Percentiles rank a stretch among this genome's conserved stretches.
phyloP scores from a whole-genome alignment of 2,113 vertebrate genomes.

The Parus major region DNA sequence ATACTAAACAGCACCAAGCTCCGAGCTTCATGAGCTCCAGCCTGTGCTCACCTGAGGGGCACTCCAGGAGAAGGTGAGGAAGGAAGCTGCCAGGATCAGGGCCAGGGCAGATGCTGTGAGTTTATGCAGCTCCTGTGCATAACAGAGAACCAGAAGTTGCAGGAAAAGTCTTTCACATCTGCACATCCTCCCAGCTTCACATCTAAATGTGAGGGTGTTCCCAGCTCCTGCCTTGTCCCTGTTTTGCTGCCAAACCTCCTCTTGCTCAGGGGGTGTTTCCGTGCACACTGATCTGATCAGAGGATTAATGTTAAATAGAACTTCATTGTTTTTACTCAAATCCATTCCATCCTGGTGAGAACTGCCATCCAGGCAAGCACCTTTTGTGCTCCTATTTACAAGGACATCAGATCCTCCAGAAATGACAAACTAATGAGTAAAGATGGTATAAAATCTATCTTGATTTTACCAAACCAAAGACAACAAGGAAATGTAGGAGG shows the following conservation, averaged over 20 bases:
- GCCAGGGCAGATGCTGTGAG: conserved; percentile 65
- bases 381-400: not conserved
- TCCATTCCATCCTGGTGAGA: not conserved
- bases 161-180: not conserved
- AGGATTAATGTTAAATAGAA: not conserved
- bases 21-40: not conserved
- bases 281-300: not conserved
- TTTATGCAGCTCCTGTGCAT: conserved; percentile 73
- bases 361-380: not conserved
- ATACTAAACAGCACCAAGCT: not conserved
- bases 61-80: conserved; percentile 73
- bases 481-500: not conserved
- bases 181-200: not conserved
- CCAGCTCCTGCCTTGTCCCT: not conserved
- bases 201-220: not conserved
- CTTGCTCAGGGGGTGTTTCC: not conserved
- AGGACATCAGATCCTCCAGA: not conserved
- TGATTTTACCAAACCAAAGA: not conserved
- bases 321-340: not conserved
- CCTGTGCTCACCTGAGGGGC: conserved; percentile 82
- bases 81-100: conserved; percentile 75
- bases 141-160: not conserved
- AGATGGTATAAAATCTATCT: not conserved
- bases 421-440: not conserved
- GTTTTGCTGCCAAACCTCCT: not conserved